Evolutionary conservation across 2,888 invertebrate species (phyloP).

Genomic region (Mythimna ferrago): DNA sequence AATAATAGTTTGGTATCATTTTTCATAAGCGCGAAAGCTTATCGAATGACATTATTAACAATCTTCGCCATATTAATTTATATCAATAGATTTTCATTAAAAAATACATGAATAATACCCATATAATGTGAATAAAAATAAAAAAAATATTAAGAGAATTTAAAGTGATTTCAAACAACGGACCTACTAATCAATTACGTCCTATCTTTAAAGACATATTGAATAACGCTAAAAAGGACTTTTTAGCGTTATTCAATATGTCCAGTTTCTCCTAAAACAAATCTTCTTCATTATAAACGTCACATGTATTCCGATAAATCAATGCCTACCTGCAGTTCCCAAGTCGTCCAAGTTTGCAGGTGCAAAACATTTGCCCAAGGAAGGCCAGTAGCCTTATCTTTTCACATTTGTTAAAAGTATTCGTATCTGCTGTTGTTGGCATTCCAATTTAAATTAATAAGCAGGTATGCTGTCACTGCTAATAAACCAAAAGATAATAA

Average conservation of each 20-base stretch:
- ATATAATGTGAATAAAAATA: too few relatives aligned
- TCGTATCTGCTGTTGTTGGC: background rate
- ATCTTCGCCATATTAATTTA: background rate
- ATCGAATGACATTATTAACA: background rate
- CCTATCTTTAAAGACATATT: background rate
- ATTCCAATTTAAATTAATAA: slow-evolving; percentile 10
- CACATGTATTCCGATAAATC: slow-evolving; percentile 36
- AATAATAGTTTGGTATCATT: slow-evolving; percentile 57
- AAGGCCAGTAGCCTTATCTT: slow-evolving; percentile 18
- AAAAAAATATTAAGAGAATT: background rate
- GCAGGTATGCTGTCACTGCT: background rate
- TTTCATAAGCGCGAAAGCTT: slow-evolving; percentile 41
- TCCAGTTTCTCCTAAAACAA: slow-evolving; percentile 13
- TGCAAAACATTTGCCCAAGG: slow-evolving; percentile 17
- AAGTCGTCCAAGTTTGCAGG: slow-evolving; percentile 32
- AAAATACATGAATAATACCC: background rate
- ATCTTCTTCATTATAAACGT: slow-evolving; percentile 23
- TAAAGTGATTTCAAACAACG: background rate
- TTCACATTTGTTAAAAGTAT: slow-evolving; percentile 9
- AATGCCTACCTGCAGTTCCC: slow-evolving; percentile 29
- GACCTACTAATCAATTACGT: background rate
- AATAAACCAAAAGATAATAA: background rate
- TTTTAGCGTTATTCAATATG: too few relatives aligned
- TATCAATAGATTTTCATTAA: background rate
- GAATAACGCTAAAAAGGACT: background rate